Base-by-base conservation (phyloP, 2,113 vertebrate genomes). In the Scortum barcoo region DNA sequence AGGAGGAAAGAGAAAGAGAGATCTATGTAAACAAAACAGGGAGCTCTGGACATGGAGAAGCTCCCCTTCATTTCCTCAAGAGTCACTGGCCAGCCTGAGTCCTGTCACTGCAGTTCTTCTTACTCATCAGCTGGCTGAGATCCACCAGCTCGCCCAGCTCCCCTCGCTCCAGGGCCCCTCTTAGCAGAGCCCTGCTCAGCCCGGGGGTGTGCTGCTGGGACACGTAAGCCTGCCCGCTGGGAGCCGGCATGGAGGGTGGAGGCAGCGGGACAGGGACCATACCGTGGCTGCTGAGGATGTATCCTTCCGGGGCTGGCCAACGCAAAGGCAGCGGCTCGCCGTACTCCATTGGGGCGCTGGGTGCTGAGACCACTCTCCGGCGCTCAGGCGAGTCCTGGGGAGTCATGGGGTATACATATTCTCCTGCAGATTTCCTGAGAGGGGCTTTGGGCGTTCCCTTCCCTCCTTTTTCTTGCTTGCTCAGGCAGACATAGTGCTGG, bases 301-400 rank as follows among this genome's bases (percentile, higher is more conserved):
- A 97, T 16, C 97, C 96, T 74, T 97, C 96, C 0, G 95, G 95
- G 79, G 95, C 96, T 7, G 87, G 94, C 97, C 97, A 97, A 53
- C 95, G 96, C 81, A 96, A 76, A 53, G 95, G 92, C 82, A 96
- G 83, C 20, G 94, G 91, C 82, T 96, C 95, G 7, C 94, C 89
- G 20, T 95, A 95, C 87, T 96, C 96, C 79, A 94, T 81, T 3
- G 96, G 95, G 67, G 95, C 96, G 57, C 74, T 95, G 51, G 97
- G 97, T 0, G 97, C 97, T 0, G 98, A 99, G 6, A 98, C 97
- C 85, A 97, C 97, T 83, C 97, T 92, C 67, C 97, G 95, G n/a
- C 97, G 96, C 76, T 98, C 96, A 0, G 97, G 97, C 61, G 96
- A 98, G 95, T 97, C 96, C 81, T 94, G 96, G 0, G 96, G 96